Evolutionary conservation across 2,888 invertebrate species (phyloP), one percentile per base, ranked within the genome.

Genomic region (Hypsopygia costalis): DNA sequence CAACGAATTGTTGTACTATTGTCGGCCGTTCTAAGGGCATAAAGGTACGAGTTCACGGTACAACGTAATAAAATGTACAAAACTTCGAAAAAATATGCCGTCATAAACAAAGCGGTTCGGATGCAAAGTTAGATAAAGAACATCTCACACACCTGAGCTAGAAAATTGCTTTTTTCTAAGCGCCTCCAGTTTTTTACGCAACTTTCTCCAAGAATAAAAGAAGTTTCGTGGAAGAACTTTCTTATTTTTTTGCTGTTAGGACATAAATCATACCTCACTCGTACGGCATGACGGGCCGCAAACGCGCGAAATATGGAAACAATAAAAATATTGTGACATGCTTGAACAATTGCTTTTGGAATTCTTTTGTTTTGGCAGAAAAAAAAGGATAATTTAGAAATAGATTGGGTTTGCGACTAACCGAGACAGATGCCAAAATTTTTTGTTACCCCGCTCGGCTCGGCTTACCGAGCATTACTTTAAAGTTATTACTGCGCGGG

Each of bases 41-140:
- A 75, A 76, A 74, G 65, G 67, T 68, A 65, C 49, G 59, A 70
- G 65, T 75, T 80, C 76, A 72, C 68, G 69, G 74, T 75, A 76
- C 69, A 73, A 71, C 62, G 74, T 83, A 85, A 85, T 83, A 88
- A 86, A 88, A 85, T 80, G 85, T 77, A 83, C 74, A 81, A 87
- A 88, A 87, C 70, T 85, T 85, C 55, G 74, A 79, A 85, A 86
- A 86, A 86, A 85, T 85, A 81, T 78, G 74, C 75, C 78, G 64
- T 69, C 82, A 78, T 87, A 88, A 88, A 88, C 83, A 86, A 88
- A 83, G 64, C 76, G 64, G 79, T 81, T 83, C 81, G 85, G 88
- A 88, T 88, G 88, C 83, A 87, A 88, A 88, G 81, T 88, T 86
- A 88, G 88, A 88, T 88, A 88, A 88, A 87, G 83, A 88, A 88